Percentiles rank a stretch among this genome's conserved stretches.
These are phyloP conservation scores for Oscheius sp. DNA, from an alignment of 1,140 invertebrate genomes.

Conservation along the genomic window DNA sequence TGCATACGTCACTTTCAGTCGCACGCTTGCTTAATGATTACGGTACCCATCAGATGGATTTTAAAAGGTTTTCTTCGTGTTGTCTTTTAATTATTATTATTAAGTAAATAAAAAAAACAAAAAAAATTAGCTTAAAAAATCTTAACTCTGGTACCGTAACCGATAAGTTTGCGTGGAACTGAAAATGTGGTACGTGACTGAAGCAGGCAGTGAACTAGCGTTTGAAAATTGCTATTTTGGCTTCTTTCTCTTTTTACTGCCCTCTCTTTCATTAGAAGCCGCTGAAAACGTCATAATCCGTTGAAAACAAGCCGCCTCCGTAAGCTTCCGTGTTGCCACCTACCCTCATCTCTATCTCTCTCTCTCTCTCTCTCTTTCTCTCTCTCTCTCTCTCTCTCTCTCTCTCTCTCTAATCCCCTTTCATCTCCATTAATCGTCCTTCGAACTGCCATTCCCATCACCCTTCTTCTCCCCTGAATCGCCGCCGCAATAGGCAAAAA, in stretches of 20 bases:
- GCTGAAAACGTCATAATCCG: neutral
- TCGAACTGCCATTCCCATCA: neutral
- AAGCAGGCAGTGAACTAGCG: neutral
- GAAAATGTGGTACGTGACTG: conserved; percentile 8
- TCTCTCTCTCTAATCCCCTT: neutral
- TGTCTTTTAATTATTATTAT: too few species aligned
- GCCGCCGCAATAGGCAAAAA: too few species aligned
- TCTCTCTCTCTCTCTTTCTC: neutral
- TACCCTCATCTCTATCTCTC: neutral
- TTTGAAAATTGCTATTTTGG: neutral
- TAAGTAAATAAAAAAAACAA: too few species aligned
- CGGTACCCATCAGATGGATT: too few species aligned
- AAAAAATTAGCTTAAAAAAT: neutral
- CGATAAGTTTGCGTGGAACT: too few species aligned
- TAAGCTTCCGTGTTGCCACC: neutral
- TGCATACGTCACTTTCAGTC: too few species aligned
- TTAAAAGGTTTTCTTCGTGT: too few species aligned
- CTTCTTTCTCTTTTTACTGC: neutral
- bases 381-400: neutral
- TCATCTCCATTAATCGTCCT: neutral
- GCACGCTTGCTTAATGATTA: too few species aligned
- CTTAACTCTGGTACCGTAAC: too few species aligned
- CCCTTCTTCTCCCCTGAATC: neutral
- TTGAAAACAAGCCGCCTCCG: neutral
- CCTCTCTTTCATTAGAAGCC: neutral